phyloP scores from a whole-genome alignment of 2,888 invertebrate genomes.

The Cephus nigrinus region DNA sequence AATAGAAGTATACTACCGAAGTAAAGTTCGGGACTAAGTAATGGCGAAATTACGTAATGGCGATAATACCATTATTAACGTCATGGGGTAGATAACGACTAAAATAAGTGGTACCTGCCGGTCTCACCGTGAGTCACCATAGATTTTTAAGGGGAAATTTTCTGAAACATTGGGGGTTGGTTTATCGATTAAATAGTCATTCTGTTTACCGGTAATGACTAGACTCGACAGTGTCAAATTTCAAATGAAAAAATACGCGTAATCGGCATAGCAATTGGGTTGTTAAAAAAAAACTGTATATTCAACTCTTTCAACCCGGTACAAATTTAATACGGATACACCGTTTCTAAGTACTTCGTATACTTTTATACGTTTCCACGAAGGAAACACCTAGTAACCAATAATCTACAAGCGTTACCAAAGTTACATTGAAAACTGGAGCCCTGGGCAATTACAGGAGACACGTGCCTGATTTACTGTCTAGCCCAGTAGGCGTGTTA shows the following conservation, averaged over 20 bases:
- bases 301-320: neutral
- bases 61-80: neutral
- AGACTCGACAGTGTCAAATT: conserved; percentile 1
- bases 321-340: neutral
- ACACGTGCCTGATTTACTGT: conserved; percentile 39
- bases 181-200: conserved; percentile 49
- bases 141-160: conserved; percentile 28
- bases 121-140: conserved; percentile 34
- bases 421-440: conserved; percentile 40
- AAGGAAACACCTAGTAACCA: neutral
- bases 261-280: neutral
- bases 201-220: conserved; percentile 46
- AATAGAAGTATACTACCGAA: neutral
- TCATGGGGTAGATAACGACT: conserved; percentile 39
- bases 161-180: conserved; percentile 21
- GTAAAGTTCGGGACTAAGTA: neutral
- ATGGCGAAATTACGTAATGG: neutral
- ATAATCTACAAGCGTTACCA: neutral
- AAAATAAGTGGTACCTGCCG: conserved; percentile 31
- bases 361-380: neutral
- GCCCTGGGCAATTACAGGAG: conserved; percentile 36
- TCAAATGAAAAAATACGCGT: neutral
- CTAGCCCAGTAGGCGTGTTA: conserved; percentile 17
- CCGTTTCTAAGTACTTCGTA: neutral
- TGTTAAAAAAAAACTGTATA: neutral